Base-by-base conservation (phyloP, 2,888 invertebrate genomes). In the Siphlonurus alternatus region DNA sequence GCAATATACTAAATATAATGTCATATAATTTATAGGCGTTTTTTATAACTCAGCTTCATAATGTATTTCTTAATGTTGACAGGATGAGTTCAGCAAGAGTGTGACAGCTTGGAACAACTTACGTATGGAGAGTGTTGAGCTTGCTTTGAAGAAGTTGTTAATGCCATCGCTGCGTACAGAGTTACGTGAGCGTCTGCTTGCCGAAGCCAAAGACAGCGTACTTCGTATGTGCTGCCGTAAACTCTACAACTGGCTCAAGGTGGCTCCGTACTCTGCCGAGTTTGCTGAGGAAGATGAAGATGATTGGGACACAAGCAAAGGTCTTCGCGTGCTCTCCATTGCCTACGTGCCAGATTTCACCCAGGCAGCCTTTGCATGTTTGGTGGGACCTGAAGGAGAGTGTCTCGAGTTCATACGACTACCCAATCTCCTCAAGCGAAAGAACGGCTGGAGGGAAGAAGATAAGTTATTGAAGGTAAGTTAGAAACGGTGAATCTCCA, bases 41-140 rank as follows among this genome's bases (percentile, higher is more conserved):
- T 53, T 53, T 53, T 18, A n/a, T n/a, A 53, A 53, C 19, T 53
- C 18, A 53, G 19, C 19, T 53, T n/a, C 18, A 18, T n/a, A n/a
- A 1, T 18, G 2, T 1, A 59, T 62, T 56, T 10, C 7, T 25
- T 53, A 25, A 23, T 1, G 22, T 38, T 73, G 75, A 53, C 71
- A 87, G 82, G 97, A 97, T 76, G 96, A 96, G 75, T 97, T 94
- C 76, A 93, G 93, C 69, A 90, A 90, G 69, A 87, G 87, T 68
- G 93, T 93, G 0, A 89, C 95, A 74, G 93, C 94, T 70, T 99
- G 99, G 99, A 99, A 99, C 76, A 83, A 86, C 1, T 74, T 96
- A 62, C 81, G 99, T 54, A 85, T 86, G 1, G 88, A 92, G 71
- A 92, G 94, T 64, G 88, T 98, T 0, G 89, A 92, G 70, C 79